These are phyloP conservation scores for Drosophila vallismaia DNA, from an alignment of 2,888 invertebrate species.

Conservation along the genomic window DNA sequence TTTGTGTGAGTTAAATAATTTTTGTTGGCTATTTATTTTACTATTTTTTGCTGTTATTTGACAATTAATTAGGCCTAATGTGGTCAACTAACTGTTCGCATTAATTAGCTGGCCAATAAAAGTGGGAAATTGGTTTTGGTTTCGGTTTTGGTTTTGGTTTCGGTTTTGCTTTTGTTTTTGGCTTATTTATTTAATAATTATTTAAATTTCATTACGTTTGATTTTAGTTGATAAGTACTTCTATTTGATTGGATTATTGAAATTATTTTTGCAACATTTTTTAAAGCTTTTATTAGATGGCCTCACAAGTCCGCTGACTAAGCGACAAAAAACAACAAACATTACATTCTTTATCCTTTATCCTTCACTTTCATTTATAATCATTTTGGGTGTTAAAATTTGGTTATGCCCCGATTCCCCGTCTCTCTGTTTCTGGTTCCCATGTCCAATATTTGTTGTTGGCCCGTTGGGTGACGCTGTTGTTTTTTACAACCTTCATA, in stretches of 20 bases:
- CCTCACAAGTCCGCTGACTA: background rate
- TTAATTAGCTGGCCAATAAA: conserved; percentile 29
- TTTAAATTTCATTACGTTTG: background rate
- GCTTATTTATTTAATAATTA: background rate
- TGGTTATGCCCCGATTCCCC: conserved; percentile 27
- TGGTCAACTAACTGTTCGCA: conserved; percentile 24
- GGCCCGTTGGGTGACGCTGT: conserved; percentile 61
- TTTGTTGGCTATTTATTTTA: background rate
- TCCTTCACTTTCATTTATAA: conserved; percentile 72
- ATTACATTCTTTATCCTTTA: conserved; percentile 12
- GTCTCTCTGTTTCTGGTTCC: no score
- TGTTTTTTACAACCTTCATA: conserved; percentile 79
- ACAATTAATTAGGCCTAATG: conserved; percentile 62
- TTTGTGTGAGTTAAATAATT: conserved; percentile 24
- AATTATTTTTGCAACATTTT: background rate
- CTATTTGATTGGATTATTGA: background rate
- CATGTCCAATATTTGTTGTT: conserved; percentile 3
- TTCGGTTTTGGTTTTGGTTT: background rate
- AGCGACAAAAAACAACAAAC: background rate
- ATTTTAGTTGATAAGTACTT: background rate
- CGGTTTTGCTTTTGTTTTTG: no score
- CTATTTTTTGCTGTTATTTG: background rate
- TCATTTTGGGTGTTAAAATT: conserved; percentile 77
- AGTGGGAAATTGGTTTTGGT: conserved; percentile 8
- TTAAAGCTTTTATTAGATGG: no score